Evolutionary conservation across 2,888 invertebrate genomes (phyloP), one percentile per base, ranked within the genome.

Genomic region (Nomada fucata): DNA sequence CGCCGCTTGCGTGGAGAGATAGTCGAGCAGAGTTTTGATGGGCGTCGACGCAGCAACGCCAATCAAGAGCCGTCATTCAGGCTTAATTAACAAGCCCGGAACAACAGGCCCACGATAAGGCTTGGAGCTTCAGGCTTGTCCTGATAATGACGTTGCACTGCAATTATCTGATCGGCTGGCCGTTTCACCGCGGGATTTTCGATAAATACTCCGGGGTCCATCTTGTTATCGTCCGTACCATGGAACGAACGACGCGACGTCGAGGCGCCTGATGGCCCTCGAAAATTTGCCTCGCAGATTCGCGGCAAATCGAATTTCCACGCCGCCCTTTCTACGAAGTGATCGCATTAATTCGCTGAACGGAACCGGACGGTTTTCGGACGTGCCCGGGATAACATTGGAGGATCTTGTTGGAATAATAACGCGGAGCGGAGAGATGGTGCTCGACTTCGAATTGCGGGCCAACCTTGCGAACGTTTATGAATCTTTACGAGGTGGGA

Each of bases 11-110:
- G 10, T 7, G 11, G 61, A 47, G 61, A 23, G 65, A 50, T 57
- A 26, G 20, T 59, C 44, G 20, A 20, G 63, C 57, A 57, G 42
- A 68, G 55, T 71, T 76, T 65, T 53, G 65, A 59, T 53, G 73
- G 65, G 23, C 61, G 68, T 20, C 13, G 78, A 61, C 53, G 53
- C 23, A 42, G 23, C 61, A 67, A 81, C 67, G 77, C 74, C 81
- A 81, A 83, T 83, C 81, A 83, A 83, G 78, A 59, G 74, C 73
- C 77, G 78, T 83, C 78, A 82, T 81, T 83, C 74, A 81, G 78
- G 55, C 63, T 83, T 83, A 81, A 83, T 83, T 83, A 81, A 81
- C 81, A 82, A 60, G 47, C 63, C 53, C 26, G 77, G 50, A 69
- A 81, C 76, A 61, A 15, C 73, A 60, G 55, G 67, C 60, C 64